Conservation (phyloP, 2,113 vertebrate genomes). For the Suricata suricatta region DNA sequence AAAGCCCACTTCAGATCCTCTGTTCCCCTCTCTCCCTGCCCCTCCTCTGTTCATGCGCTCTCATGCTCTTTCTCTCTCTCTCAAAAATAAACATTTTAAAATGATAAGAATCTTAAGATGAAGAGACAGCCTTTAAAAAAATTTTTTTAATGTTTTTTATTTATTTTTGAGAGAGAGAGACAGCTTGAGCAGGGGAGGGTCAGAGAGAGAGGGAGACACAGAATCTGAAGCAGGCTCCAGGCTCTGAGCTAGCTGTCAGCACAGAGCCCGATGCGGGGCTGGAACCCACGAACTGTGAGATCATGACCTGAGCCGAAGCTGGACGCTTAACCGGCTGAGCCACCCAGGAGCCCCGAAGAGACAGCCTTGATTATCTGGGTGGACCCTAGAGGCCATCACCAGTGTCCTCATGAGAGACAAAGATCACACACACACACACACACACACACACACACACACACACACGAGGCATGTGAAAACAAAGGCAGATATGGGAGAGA, state of each 20-base stretch:
- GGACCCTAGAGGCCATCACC: not conserved
- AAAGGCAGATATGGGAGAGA: not conserved
- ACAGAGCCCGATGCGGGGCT: no score
- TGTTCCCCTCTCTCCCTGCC: not conserved
- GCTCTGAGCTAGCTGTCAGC: no score
- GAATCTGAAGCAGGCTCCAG: no score
- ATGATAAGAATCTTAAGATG: not conserved
- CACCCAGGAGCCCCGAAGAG: not conserved
- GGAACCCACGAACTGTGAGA: no score
- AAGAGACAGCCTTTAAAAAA: not conserved
- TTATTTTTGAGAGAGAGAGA: no score
- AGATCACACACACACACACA: not conserved
- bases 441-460: no score
- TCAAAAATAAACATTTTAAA: not conserved
- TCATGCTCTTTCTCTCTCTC: not conserved
- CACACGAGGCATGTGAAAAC: not conserved
- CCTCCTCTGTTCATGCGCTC: not conserved
- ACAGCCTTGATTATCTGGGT: not conserved
- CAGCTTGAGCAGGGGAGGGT: no score
- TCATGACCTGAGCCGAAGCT: no score
- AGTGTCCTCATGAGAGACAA: not conserved
- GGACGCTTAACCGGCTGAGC: no score
- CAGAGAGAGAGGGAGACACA: no score
- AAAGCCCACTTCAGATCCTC: not conserved
- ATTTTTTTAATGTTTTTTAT: no score